Percentiles rank a stretch among this genome's conserved stretches.
phyloP scores from a whole-genome alignment of 1,140 invertebrate genomes.

The Drosophila repletoides region DNA sequence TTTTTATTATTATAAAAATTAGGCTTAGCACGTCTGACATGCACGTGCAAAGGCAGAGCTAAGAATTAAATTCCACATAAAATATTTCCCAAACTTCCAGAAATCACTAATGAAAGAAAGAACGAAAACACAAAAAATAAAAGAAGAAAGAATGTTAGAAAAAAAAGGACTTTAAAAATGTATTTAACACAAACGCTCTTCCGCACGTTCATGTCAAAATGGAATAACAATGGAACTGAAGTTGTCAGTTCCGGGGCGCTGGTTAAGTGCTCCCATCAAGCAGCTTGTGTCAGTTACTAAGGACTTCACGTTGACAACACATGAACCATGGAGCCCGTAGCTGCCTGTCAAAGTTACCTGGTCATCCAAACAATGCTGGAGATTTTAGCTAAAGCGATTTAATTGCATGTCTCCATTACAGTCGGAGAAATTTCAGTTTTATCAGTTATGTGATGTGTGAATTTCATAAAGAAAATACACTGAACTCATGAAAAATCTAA shows the following conservation, averaged over 20 bases:
- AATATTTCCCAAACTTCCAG: neutral
- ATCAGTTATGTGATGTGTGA: too few relatives aligned
- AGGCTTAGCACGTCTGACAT: conserved; percentile 57
- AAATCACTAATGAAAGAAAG: conserved; percentile 11
- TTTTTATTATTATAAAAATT: conserved; percentile 81
- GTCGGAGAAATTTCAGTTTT: neutral
- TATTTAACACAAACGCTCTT: conserved; percentile 59
- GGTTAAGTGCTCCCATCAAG: conserved; percentile 49
- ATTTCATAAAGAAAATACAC: too few relatives aligned
- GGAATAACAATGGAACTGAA: conserved; percentile 56
- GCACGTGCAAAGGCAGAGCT: conserved; percentile 48
- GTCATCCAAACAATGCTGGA: conserved; percentile 19
- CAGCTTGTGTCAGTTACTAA: conserved; percentile 31
- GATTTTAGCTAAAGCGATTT: conserved; percentile 44
- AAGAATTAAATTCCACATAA: conserved; percentile 20
- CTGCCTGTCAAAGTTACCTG: conserved; percentile 9
- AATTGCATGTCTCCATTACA: conserved; percentile 25
- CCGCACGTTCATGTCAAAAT: conserved; percentile 71
- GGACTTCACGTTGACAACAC: conserved; percentile 20
- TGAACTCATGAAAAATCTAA: too few relatives aligned
- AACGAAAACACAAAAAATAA: neutral
- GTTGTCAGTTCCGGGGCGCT: conserved; percentile 43
- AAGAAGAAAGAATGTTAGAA: neutral
- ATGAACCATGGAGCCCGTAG: neutral
- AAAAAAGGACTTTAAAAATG: conserved; percentile 32